Conservation (phyloP, 1,140 invertebrate species). For the Drosophila oshimai region DNA sequence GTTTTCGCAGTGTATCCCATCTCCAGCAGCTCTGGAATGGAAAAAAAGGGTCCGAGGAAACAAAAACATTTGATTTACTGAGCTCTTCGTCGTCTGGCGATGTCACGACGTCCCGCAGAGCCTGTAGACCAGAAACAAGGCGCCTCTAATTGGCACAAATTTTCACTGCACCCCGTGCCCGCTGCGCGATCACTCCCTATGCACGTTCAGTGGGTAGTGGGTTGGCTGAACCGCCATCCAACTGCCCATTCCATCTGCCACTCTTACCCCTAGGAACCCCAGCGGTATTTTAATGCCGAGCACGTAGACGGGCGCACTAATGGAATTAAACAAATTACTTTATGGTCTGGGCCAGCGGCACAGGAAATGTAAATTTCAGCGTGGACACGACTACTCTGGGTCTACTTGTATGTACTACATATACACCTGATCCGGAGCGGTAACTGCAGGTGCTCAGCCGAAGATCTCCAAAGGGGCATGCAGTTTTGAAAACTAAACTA, state of each 20-base stretch:
- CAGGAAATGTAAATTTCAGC: constrained; percentile 70
- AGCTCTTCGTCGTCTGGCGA: constrained; percentile 27
- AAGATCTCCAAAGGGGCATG: constrained; percentile 18
- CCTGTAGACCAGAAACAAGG: constrained; percentile 48
- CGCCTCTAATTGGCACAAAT: constrained; percentile 73
- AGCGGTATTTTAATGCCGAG: constrained; percentile 53
- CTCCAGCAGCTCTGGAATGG: neutral
- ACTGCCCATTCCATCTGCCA: neutral
- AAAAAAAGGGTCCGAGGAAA: constrained; percentile 18
- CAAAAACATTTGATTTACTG: constrained; percentile 70
- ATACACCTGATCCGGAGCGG: neutral
- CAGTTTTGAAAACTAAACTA: constrained; percentile 39
- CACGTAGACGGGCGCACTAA: constrained; percentile 62
- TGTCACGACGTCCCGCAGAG: constrained; percentile 50
- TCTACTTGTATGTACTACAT: no score
- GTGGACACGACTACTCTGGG: constrained; percentile 10
- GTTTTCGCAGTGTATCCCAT: neutral
- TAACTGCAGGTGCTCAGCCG: neutral
- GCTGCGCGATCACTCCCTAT: constrained; percentile 16
- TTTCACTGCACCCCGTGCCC: constrained; percentile 36
- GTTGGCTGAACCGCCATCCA: neutral
- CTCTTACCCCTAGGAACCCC: neutral
- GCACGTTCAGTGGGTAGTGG: constrained; percentile 27
- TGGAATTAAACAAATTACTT: constrained; percentile 79
- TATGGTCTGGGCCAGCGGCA: constrained; percentile 49